A percentile compares a stretch with the other conserved stretches of the same genome.
phyloP scores from a whole-genome alignment of 2,888 invertebrate species.

The Chymomyza amoena region DNA sequence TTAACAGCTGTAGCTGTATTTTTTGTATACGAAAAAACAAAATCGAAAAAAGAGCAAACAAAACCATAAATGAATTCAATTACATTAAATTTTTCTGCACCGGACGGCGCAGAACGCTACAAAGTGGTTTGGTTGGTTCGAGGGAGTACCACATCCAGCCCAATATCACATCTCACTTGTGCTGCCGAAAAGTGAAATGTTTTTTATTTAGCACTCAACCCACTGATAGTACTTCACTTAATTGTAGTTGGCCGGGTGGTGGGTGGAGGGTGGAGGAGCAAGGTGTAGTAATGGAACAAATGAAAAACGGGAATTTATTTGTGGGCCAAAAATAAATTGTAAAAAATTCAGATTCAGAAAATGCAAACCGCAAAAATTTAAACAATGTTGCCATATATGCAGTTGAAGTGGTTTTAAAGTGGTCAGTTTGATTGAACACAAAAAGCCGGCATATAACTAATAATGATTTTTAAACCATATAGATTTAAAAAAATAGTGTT shows the following conservation, averaged over 20 bases:
- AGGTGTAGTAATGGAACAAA: background rate
- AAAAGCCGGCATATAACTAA: background rate
- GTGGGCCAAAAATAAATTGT: background rate
- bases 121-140: background rate
- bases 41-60: conserved; percentile 37
- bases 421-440: conserved; percentile 44
- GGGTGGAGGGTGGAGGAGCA: too few relatives aligned
- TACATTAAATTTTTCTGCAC: conserved; percentile 60
- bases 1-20: conserved; percentile 45
- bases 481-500: background rate
- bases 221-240: background rate
- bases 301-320: background rate
- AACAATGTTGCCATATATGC: conserved; percentile 63
- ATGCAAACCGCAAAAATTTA: conserved; percentile 68
- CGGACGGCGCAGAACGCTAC: conserved; percentile 1
- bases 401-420: conserved; percentile 59
- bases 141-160: background rate
- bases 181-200: too few relatives aligned
- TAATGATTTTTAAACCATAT: background rate
- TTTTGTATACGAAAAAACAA: conserved; percentile 1
- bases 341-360: conserved; percentile 60
- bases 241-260: background rate
- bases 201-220: background rate
- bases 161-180: background rate
- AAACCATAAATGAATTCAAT: conserved; percentile 72